A percentile compares a stretch with the other conserved stretches of the same genome.
phyloP scores from a whole-genome alignment of 2,113 vertebrate genomes.

The Syngnathoides biaculeatus region DNA sequence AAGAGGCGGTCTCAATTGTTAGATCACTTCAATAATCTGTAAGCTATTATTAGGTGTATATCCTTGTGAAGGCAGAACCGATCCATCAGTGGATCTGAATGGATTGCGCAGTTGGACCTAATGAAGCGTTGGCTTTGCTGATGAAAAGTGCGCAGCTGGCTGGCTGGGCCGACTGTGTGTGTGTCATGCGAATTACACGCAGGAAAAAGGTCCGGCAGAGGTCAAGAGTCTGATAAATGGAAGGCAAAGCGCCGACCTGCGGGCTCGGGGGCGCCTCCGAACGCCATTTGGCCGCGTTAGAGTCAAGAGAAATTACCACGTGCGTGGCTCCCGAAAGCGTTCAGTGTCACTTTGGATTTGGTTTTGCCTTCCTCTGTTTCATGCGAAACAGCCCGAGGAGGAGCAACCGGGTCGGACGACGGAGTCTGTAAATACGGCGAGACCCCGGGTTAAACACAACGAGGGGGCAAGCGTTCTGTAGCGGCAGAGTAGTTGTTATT shows the following conservation, averaged over 20 bases:
- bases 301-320: conserved; percentile 20
- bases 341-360: conserved; percentile 44
- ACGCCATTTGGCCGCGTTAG: conserved; percentile 9
- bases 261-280: not conserved
- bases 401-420: conserved; percentile 13
- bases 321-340: conserved; percentile 6
- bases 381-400: conserved; percentile 29
- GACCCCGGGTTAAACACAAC: conserved; percentile 12
- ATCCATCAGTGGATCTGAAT: not conserved
- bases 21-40: not conserved
- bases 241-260: conserved; percentile 10
- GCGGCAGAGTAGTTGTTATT: too few relatives aligned
- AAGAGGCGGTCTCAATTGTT: too few relatives aligned
- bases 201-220: conserved; percentile 6
- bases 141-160: not conserved
- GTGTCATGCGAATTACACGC: conserved; percentile 43
- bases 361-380: conserved; percentile 23
- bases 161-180: conserved; percentile 12
- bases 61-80: too few relatives aligned
- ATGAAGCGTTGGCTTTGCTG: not conserved
- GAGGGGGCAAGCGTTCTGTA: not conserved
- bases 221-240: conserved; percentile 36
- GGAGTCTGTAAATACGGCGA: conserved; percentile 33
- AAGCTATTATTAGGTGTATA: too few relatives aligned
- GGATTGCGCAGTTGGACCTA: not conserved